Evolutionary conservation across 2,797 vertebrate genomes (phyloP), one percentile per base, ranked within the genome.

Genomic region (Limosa lapponica): DNA sequence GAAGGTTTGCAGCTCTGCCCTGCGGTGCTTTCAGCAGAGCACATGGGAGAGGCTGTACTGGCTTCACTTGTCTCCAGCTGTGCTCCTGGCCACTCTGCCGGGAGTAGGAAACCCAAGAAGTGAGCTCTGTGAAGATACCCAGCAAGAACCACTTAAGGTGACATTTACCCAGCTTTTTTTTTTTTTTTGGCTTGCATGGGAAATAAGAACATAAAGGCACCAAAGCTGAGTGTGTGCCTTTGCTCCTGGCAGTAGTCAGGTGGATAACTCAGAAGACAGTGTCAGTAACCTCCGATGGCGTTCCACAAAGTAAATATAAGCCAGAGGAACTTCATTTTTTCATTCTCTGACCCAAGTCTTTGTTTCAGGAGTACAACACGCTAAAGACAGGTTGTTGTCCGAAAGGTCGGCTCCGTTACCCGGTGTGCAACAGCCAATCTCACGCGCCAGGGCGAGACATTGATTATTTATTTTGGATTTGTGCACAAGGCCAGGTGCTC

Each of bases 21-120:
- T 13, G n/a, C 0, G 1, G 10, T 52, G 22, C 25, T 39, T 73
- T n/a, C 30, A 72, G 71, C 11, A 28, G 52, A 78, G 18, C 23
- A 30, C 17, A 0, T 0, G 8, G 8, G 9, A n/a, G 54, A 77
- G 27, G 15, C 18, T 57, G 44, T 5, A 6, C 24, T 43, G 54
- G 28, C 61, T 77, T 81, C 51, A 9, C 54, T 67, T 22, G 0
- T 36, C 34, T 85, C 62, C 22, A 65, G 32, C 34, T 57, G 52
- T 34, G 51, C 58, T 59, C 41, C 66, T 64, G 52, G 43, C 12
- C 20, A 6, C 43, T 16, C 30, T 30, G 17, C 18, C 27, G n/a
- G 25, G 39, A 81, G 30, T 3, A 49, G 25, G 65, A 77, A 74
- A 59, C 30, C 32, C 59, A 78, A 59, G 46, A 78, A 70, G 32